phyloP scores from a whole-genome alignment of 2,888 invertebrate species.

The Xanthorhoe designata region DNA sequence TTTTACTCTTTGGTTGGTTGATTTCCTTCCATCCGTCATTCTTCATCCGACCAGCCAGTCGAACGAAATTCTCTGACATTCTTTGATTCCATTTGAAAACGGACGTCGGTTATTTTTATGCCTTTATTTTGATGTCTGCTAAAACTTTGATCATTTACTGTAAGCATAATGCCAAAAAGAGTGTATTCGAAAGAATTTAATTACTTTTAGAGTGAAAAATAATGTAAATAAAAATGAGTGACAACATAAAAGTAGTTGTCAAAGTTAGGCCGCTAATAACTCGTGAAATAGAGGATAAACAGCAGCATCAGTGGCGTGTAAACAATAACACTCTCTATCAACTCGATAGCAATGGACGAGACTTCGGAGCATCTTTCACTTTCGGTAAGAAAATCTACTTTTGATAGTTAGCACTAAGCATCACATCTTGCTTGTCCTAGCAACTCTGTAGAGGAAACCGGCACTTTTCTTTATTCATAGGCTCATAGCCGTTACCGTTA shows the following conservation, averaged over 20 bases:
- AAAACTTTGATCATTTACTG: conserved; percentile 12
- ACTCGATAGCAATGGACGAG: conserved; percentile 81
- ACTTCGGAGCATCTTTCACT: conserved; percentile 62
- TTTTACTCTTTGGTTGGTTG: too few species aligned
- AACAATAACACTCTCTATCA: conserved; percentile 86
- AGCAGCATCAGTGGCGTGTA: conserved; percentile 86
- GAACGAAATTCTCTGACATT: not conserved
- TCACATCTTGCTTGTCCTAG: not conserved
- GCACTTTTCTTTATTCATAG: not conserved
- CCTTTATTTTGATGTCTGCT: conserved; percentile 43
- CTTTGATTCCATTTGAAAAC: conserved; percentile 60
- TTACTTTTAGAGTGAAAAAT: conserved; percentile 37
- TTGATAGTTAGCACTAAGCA: conserved; percentile 44
- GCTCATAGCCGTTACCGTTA: not conserved
- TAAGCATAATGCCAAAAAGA: conserved; percentile 28
- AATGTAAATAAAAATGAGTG: conserved; percentile 77
- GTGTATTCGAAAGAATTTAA: not conserved
- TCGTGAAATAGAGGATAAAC: conserved; percentile 87
- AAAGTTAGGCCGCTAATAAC: conserved; percentile 89
- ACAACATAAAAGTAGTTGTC: conserved; percentile 91
- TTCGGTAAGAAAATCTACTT: conserved; percentile 67
- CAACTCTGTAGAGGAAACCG: not conserved
- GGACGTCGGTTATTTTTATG: conserved; percentile 67
- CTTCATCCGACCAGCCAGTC: too few species aligned
- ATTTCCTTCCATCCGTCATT: not conserved